A percentile compares a stretch with the other conserved stretches of the same genome.
Conservation (phyloP, 2,113 vertebrate species). For the Felis chaus region DNA sequence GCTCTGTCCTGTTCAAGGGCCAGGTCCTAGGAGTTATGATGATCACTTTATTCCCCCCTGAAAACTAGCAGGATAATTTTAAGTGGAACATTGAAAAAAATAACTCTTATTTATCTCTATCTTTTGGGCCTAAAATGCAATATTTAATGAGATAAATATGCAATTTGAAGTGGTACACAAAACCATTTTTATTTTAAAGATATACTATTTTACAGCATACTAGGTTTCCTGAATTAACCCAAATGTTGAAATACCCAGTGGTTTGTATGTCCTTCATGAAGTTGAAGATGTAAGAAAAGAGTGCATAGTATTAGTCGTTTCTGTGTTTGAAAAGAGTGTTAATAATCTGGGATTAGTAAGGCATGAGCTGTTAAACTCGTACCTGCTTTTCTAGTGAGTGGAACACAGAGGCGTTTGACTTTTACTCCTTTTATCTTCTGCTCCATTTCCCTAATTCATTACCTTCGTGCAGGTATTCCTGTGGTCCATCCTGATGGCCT, state of each 20-base stretch:
- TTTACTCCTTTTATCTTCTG: conserved; percentile 10
- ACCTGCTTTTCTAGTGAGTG: not conserved
- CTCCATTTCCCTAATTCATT: not conserved
- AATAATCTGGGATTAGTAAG: conserved; percentile 43
- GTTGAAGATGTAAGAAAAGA: not conserved
- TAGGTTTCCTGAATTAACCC: not conserved
- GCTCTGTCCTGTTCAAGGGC: not conserved
- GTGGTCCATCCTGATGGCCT: not conserved
- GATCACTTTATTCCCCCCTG: not conserved
- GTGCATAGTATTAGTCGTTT: not conserved
- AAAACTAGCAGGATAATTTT: not conserved
- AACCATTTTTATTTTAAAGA: not conserved
- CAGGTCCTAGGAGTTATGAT: not conserved
- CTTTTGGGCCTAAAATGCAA: not conserved
- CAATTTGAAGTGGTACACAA: not conserved
- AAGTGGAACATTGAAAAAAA: not conserved
- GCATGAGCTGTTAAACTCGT: not conserved
- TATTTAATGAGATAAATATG: not conserved
- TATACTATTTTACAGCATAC: not conserved
- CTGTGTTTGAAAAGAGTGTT: conserved; percentile 31
- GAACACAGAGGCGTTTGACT: conserved; percentile 34
- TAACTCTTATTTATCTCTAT: not conserved
- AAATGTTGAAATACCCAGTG: not conserved
- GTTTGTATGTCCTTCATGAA: not conserved
- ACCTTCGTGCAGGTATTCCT: not conserved